phyloP scores from a whole-genome alignment of 2,888 invertebrate genomes.

The Escarpia spicata region DNA sequence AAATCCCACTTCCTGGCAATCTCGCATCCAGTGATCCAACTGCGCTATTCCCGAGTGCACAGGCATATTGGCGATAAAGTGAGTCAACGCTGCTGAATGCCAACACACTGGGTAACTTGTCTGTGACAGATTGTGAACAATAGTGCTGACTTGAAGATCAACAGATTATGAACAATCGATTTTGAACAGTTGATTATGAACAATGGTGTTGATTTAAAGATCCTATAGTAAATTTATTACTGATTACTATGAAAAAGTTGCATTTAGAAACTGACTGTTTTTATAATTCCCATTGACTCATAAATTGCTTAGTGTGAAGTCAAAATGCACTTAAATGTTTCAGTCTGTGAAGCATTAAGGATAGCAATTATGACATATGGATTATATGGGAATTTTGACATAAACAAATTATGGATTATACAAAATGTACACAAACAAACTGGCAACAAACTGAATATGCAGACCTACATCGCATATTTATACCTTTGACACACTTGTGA shows the following conservation, averaged over 20 bases:
- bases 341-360: too few species aligned
- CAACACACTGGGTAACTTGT: background rate
- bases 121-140: background rate
- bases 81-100: background rate
- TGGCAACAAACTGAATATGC: too few species aligned
- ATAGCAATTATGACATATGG: too few species aligned
- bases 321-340: too few species aligned
- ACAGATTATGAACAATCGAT: background rate
- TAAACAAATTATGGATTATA: too few species aligned
- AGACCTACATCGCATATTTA: too few species aligned
- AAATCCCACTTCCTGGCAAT: background rate
- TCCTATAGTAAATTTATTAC: background rate
- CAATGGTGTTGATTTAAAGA: background rate
- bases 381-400: too few species aligned
- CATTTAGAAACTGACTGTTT: too few species aligned
- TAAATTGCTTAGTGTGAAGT: too few species aligned
- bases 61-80: background rate
- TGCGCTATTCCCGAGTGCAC: background rate
- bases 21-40: background rate
- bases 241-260: background rate
- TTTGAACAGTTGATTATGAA: background rate
- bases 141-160: background rate
- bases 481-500: too few species aligned
- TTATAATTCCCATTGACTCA: too few species aligned
- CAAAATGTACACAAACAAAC: too few species aligned